Evolutionary conservation across 1,140 invertebrate genomes (phyloP).

Genomic region (Agrilus planipennis): DNA sequence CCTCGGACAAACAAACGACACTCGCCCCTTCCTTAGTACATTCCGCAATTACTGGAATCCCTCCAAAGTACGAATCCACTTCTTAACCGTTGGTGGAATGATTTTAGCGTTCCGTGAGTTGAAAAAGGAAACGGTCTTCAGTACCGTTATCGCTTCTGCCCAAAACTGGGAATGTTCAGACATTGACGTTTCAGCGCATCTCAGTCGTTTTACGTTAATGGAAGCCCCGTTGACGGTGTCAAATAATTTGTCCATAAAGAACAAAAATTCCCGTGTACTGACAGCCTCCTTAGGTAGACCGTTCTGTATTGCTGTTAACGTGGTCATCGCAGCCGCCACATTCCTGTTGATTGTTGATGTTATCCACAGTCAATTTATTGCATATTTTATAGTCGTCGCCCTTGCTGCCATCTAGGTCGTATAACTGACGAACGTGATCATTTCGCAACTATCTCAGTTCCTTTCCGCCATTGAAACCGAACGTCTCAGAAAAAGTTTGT

Average conservation of each 20-base stretch:
- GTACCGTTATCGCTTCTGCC: conserved; percentile 13
- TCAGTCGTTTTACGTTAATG: conserved; percentile 18
- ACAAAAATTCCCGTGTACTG: conserved; percentile 21
- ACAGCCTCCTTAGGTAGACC: conserved; percentile 13
- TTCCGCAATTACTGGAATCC: conserved; percentile 16
- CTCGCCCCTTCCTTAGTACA: neutral
- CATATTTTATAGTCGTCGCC: too few species aligned
- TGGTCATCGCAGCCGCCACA: too few species aligned
- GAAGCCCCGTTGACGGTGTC: conserved; percentile 21
- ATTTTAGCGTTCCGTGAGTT: conserved; percentile 10
- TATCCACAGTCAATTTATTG: too few species aligned
- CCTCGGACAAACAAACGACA: conserved; percentile 5
- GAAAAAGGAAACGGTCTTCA: conserved; percentile 21
- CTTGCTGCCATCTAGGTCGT: too few species aligned
- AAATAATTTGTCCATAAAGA: conserved; percentile 25
- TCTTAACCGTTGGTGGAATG: conserved; percentile 21
- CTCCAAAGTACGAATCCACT: conserved; percentile 25
- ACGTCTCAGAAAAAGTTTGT: too few species aligned
- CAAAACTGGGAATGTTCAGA: conserved; percentile 23
- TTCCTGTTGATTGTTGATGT: too few species aligned
- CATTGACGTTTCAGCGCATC: conserved; percentile 17
- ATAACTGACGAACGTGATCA: too few species aligned
- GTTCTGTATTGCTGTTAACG: too few species aligned
- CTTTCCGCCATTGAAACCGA: too few species aligned
- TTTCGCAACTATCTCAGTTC: too few species aligned